Base-by-base conservation (phyloP, 2,113 vertebrate genomes). In the Eptesicus fuscus region DNA sequence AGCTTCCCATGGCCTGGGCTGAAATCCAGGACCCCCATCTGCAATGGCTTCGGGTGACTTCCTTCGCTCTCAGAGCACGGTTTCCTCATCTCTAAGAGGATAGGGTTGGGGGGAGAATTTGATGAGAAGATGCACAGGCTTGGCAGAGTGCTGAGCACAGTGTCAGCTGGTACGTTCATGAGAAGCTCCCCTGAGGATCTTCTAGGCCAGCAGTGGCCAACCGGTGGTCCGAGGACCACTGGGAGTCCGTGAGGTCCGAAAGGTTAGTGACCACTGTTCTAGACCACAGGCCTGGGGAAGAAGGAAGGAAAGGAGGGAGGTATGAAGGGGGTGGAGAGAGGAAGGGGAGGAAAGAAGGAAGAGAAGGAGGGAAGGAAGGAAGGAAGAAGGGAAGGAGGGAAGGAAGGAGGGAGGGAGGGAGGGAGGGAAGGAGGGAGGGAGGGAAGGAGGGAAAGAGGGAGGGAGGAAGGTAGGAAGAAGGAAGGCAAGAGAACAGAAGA, bases 401-500 rank as follows among this genome's bases (percentile, higher is more conserved):
- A 6, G 13, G 3, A 37, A 7, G 22, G 22, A 10, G 0, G 32
- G 37, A 12, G 2, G 7, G 11, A 2, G 1, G 13, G 30, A 14
- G 4, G 22, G 6, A 25, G 10, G 3, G 1, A 4, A 1, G 7
- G 0, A 4, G 5, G 16, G 6, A 49, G 2, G 5, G 1, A 32
- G 8, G 3, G 1, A 35, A 1, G 7, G 6, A 13, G 2, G 22
- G 5, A 47, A 4, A 7, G 1, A 7, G 1, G 11, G 4, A 0
- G 1, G 8, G 1, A 2, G 7, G 40, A 11, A 69, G 11, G 12
- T 0, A 32, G 1, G 0, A 12, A 37, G 5, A 8, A 42, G 4
- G 5, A 0, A 9, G 8, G 42, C 1, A 49, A 8, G 9, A 44
- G n/a, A 28, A 80, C 53, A 56, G 28, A 14, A 18, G 20, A 44